A percentile compares a stretch with the other conserved stretches of the same genome.
Evolutionary conservation across 2,113 vertebrate species (phyloP).

Genomic region (Zapus hudsonius): DNA sequence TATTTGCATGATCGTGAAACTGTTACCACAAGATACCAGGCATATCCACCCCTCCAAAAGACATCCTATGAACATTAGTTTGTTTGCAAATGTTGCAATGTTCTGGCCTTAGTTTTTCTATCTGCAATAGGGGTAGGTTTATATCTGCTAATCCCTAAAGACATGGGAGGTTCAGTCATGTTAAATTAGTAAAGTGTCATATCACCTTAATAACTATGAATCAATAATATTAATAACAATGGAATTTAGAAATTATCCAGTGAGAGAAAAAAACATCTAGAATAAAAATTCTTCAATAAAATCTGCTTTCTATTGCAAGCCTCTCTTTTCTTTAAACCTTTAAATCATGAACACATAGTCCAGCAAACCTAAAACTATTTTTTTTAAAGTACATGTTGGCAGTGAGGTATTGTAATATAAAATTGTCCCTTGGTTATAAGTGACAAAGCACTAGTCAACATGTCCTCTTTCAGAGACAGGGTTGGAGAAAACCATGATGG

Average conservation of each 20-base stretch:
- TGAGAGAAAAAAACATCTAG: slow-evolving; percentile 47
- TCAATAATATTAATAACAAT: slow-evolving; percentile 55
- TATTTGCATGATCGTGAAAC: neutral
- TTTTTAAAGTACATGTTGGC: slow-evolving; percentile 58
- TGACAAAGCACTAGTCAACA: slow-evolving; percentile 52
- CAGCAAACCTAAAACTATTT: slow-evolving; percentile 44
- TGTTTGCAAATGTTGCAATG: neutral
- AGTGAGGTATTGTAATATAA: slow-evolving; percentile 35
- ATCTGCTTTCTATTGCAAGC: slow-evolving; percentile 44
- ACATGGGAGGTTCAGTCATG: slow-evolving; percentile 24
- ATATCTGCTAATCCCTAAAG: neutral
- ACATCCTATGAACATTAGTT: neutral
- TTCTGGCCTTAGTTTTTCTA: slow-evolving; percentile 51
- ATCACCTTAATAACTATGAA: slow-evolving; percentile 59
- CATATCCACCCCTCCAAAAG: neutral
- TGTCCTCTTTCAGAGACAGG: neutral
- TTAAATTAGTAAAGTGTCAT: slow-evolving; percentile 65
- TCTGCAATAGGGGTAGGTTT: slow-evolving; percentile 18
- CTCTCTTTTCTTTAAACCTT: slow-evolving; percentile 51
- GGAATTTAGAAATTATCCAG: slow-evolving; percentile 42
- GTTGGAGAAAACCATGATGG: neutral
- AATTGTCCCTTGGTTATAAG: slow-evolving; percentile 48
- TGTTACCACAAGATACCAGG: neutral
- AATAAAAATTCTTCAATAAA: slow-evolving; percentile 54
- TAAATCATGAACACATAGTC: slow-evolving; percentile 49